Evolutionary conservation across 2,797 vertebrate species (phyloP), one percentile per base, ranked within the genome.

Genomic region (Balearica regulorum): DNA sequence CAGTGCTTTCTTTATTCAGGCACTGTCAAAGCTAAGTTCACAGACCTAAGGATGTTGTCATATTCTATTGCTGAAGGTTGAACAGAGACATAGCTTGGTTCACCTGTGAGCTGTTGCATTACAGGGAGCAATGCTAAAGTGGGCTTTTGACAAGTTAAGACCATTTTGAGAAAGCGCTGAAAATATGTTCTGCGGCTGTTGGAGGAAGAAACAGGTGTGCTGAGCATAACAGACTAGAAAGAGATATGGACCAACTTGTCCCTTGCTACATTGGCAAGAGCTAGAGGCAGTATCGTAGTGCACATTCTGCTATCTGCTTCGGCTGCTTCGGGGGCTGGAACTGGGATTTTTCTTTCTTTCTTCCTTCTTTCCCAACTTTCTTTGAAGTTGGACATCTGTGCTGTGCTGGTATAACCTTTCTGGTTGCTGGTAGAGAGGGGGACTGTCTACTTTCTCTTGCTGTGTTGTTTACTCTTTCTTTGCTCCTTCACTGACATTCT

Each of bases 121-220:
- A 29, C 60, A n/a, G 48, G 83, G 41, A 64, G 29, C 28, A 35
- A 33, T 51, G 77, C 88, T 94, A 66, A 79, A 89, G 31, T 79
- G 64, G 35, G 62, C 70, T 84, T 58, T 53, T 62, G 51, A 70
- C 66, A 77, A 79, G 51, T 82, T 60, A 55, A 70, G 64, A 71
- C 64, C 31, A 2, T 79, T 96, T 84, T 83, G 80, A 80, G 86
- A 62, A 88, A 66, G 28, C 51, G 20, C 55, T 90, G 62, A 82
- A 94, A 90, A 84, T 94, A 44, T 0, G 1, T 76, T 87, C 60
- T 90, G 78, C 91, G 96, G 90, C 88, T 96, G 71, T 62, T 90
- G 53, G 64, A 84, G 43, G 54, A 55, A 53, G 91, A 81, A 82
- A 57, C 29, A 89, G 86, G 68, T 3, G 6, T 58, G 60, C 11